Base-by-base conservation (phyloP, 2,797 vertebrate species). In the Rhynchonycteris naso region DNA sequence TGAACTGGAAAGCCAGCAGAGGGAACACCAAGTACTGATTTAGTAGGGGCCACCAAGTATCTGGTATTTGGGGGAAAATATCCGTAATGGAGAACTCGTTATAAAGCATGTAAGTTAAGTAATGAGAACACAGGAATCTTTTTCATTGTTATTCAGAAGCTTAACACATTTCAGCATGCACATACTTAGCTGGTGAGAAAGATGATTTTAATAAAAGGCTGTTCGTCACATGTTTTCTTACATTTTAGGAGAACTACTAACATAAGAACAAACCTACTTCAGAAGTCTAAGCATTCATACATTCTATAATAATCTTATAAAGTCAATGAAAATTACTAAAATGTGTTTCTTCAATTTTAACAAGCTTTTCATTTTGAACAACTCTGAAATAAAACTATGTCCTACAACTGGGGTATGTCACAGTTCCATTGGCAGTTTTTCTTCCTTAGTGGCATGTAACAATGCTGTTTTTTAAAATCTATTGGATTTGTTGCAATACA, bases 1-100 rank as follows among this genome's bases (percentile, higher is more conserved):
- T 95, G 94, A 95, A 28, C 97, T 88, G 88, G 74, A 90, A 63
- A 95, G 56, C 85, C 91, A 91, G 58, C 86, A 81, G 83, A 95
- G 94, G 92, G 97, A 97, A 94, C 80, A 94, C 85, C 76, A 76
- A 33, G 93, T 88, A 43, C 92, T 94, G 47, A 85, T 96, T 97
- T 92, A 90, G 61, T 74, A 96, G 94, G 88, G 50, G 90, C 94
- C 94, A 96, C 72, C 66, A 96, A 71, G 72, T 50, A 92, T 54
- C 94, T 81, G 66, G 76, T 78, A 43, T 94, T 80, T 94, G 82
- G 79, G 50, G 2, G 18, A 68, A 54, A 4, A 38, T 52, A 8
- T 63, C 59, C 28, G 72, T 38, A 65, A 90, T 2, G 18, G 28
- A 75, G 88, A 95, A 91, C 65, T 88, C 83, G 68, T 92, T 95